These are phyloP conservation scores for Antechinus flavipes DNA, from an alignment of 2,113 vertebrate species.

Conservation along the genomic window DNA sequence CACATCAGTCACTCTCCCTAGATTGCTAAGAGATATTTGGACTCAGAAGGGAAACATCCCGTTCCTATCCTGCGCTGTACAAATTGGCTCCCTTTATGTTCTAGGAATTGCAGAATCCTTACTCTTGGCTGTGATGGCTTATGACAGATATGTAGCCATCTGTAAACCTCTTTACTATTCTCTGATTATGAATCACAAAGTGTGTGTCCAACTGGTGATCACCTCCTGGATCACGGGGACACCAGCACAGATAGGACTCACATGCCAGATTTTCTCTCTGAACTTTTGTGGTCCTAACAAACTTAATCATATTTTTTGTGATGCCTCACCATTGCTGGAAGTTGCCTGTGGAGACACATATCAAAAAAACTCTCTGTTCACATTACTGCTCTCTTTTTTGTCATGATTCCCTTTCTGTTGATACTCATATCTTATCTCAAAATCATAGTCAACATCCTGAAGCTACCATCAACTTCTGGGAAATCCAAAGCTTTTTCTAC, in stretches of 20 bases:
- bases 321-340: conserved; percentile 53
- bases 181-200: conserved; percentile 48
- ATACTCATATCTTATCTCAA: conserved; percentile 51
- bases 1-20: conserved; percentile 49
- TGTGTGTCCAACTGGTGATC: conserved; percentile 28
- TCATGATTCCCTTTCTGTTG: conserved; percentile 53
- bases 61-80: conserved; percentile 43
- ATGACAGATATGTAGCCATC: conserved; percentile 67
- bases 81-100: conserved; percentile 29
- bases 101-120: conserved; percentile 53
- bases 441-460: conserved; percentile 45
- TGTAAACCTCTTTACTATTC: conserved; percentile 54
- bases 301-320: conserved; percentile 72
- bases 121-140: conserved; percentile 65
- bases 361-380: conserved; percentile 23
- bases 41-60: neutral
- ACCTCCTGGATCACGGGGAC: conserved; percentile 51
- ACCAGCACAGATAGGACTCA: conserved; percentile 38
- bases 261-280: conserved; percentile 52
- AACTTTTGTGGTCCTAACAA: conserved; percentile 68
- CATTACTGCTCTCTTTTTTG: neutral
- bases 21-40: conserved; percentile 3
- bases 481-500: conserved; percentile 60
- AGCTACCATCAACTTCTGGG: conserved; percentile 30
- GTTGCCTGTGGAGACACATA: conserved; percentile 58